These are phyloP conservation scores for Apamea crenata DNA, from an alignment of 2,888 invertebrate genomes.

Conservation along the genomic window DNA sequence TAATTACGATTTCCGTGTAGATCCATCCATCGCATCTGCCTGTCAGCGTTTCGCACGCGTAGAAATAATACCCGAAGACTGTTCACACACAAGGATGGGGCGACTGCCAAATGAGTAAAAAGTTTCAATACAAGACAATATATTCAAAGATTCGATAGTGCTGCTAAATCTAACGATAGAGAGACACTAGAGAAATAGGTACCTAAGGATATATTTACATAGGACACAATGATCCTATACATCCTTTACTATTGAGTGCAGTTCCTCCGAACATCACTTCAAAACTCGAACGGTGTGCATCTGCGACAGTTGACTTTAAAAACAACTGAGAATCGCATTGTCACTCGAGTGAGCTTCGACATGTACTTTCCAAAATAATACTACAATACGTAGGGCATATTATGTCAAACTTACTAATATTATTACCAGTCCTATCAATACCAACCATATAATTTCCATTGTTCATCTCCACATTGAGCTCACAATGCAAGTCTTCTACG, in stretches of 20 bases:
- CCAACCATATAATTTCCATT: constrained; percentile 61
- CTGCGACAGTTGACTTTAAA: neutral
- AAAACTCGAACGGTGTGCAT: neutral
- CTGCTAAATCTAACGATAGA: neutral
- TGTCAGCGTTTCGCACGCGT: constrained; percentile 46
- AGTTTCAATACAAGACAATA: neutral
- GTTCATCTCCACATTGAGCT: constrained; percentile 54
- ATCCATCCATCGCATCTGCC: constrained; percentile 44
- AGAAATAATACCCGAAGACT: constrained; percentile 43
- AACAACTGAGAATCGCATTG: neutral
- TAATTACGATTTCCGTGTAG: constrained; percentile 50
- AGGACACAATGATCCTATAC: neutral
- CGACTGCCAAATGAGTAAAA: constrained; percentile 41
- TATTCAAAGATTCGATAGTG: neutral
- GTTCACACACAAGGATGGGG: neutral
- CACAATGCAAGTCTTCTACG: constrained; percentile 75
- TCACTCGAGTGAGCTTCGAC: too few species aligned
- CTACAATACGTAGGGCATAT: neutral
- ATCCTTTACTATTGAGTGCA: neutral
- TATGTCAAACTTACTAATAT: neutral
- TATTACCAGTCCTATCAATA: constrained; percentile 37
- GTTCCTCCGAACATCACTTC: neutral
- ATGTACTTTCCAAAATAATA: neutral
- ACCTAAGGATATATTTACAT: neutral
- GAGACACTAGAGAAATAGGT: neutral